These are phyloP conservation scores for Xylocampa areola DNA, from an alignment of 2,888 invertebrate genomes.

Conservation along the genomic window DNA sequence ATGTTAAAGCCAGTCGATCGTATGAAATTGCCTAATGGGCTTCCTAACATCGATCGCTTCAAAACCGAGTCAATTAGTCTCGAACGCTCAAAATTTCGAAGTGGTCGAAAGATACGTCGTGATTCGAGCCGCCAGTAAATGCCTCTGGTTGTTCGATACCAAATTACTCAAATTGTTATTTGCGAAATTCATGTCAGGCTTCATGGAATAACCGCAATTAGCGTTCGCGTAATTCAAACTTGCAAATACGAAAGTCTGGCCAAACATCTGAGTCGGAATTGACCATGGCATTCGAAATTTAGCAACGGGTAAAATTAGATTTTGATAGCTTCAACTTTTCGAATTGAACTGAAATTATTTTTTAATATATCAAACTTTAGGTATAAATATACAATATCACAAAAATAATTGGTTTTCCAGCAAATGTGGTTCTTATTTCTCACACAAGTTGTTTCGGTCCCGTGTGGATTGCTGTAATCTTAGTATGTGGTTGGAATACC, in stretches of 20 bases:
- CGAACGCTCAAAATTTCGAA: constrained; percentile 52
- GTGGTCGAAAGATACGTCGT: constrained; percentile 50
- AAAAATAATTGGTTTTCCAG: constrained; percentile 30
- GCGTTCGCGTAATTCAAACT: constrained; percentile 64
- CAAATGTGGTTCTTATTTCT: constrained; percentile 22
- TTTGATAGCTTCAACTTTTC: constrained; percentile 36
- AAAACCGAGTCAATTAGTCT: constrained; percentile 53
- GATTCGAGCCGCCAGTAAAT: constrained; percentile 49
- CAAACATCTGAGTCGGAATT: constrained; percentile 45
- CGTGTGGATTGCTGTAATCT: constrained; percentile 20
- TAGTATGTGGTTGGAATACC: constrained; percentile 26
- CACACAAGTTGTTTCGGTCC: constrained; percentile 26
- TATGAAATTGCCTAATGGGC: constrained; percentile 52
- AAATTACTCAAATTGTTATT: constrained; percentile 74
- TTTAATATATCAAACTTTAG: constrained; percentile 20
- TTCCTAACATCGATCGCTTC: constrained; percentile 50
- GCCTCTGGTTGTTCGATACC: constrained; percentile 54
- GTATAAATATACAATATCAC: constrained; percentile 1
- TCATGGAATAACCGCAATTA: constrained; percentile 67
- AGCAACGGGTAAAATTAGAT: constrained; percentile 34
- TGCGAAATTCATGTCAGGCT: constrained; percentile 70
- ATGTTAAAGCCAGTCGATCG: constrained; percentile 38
- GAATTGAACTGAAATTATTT: constrained; percentile 18
- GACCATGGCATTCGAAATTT: constrained; percentile 41
- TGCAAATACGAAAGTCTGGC: constrained; percentile 59